These are phyloP conservation scores for Elgaria multicarinata DNA, from an alignment of 2,113 vertebrate species.

Conservation along the genomic window DNA sequence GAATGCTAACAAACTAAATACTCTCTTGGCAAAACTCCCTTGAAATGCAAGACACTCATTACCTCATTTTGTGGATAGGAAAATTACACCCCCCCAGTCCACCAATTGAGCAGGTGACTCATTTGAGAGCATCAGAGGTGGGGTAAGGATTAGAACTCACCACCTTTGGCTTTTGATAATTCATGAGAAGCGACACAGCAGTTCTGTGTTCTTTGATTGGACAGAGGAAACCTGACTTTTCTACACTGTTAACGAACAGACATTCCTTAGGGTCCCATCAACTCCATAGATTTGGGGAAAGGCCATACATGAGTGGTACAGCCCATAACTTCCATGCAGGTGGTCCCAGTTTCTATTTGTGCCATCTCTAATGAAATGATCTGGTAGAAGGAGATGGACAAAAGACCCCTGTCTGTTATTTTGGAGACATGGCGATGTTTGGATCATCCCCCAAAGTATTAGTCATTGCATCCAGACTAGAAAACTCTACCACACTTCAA, in stretches of 20 bases:
- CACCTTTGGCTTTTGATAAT: background rate
- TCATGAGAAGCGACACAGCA: too few species aligned
- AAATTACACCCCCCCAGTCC: too few species aligned
- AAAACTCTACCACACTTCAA: too few species aligned
- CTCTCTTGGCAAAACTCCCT: background rate
- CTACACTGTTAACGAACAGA: background rate
- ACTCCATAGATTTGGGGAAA: background rate
- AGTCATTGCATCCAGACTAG: too few species aligned
- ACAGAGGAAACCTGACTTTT: background rate
- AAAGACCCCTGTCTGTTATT: too few species aligned
- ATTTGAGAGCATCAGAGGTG: background rate
- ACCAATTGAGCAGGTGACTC: background rate
- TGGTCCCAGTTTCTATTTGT: too few species aligned
- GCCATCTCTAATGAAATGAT: too few species aligned
- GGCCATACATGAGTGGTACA: too few species aligned
- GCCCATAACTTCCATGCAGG: too few species aligned
- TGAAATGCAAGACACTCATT: background rate
- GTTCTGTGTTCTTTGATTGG: background rate
- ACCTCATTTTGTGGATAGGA: background rate
- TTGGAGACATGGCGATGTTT: too few species aligned
- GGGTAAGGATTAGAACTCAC: background rate
- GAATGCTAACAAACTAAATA: background rate
- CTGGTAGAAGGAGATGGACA: too few species aligned
- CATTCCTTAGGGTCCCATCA: background rate
- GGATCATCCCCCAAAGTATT: too few species aligned